Base-by-base conservation (phyloP, 2,113 vertebrate species). In the Atrichornis clamosus region DNA sequence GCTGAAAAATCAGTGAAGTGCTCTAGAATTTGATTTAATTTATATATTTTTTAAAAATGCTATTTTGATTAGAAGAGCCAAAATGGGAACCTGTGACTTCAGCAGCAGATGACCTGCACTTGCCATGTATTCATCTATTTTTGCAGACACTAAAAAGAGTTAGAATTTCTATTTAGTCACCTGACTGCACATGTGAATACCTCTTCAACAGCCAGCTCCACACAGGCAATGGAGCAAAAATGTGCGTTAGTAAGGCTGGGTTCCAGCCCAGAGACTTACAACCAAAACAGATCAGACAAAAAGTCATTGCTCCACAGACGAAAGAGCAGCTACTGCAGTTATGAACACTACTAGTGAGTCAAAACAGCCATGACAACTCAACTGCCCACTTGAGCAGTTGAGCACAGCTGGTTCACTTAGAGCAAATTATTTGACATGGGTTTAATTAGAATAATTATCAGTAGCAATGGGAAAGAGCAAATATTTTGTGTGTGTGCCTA, bases 61-160 rank as follows among this genome's bases (percentile, higher is more conserved):
- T 74, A 13, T 17, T 81, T 80, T 39, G 28, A 85, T 70, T 49
- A 92, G 73, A 13, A 44, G 15, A 78, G 23, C 11, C 44, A 78
- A 72, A 95, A 90, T 16, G 7, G 49, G 49, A 87, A 90, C 13
- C 19, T 75, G 82, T 68, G 64, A 92, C 73, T 89, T 89, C 23
- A 87, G 83, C 28, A 94, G 74, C 56, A 75, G 47, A 83, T 52
- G 76, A 94, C 22, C 41, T 13, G 24, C n/a, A 78, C 58, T 90
- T 90, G 47, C 28, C 69, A 42, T 27, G 80, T 16, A 52, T 22
- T 49, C 3, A 83, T 58, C 78, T 90, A 47, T 64, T 93, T 93
- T 56, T 84, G 68, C 49, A 89, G 60, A 70, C 13, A 9, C 56
- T 87, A 67, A 68, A 75, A 30, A 69, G 33, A 75, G 70, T 52